Evolutionary conservation across 64 coral and sea anemone species (phyloP).

Genomic region (Porites australiensis): DNA sequence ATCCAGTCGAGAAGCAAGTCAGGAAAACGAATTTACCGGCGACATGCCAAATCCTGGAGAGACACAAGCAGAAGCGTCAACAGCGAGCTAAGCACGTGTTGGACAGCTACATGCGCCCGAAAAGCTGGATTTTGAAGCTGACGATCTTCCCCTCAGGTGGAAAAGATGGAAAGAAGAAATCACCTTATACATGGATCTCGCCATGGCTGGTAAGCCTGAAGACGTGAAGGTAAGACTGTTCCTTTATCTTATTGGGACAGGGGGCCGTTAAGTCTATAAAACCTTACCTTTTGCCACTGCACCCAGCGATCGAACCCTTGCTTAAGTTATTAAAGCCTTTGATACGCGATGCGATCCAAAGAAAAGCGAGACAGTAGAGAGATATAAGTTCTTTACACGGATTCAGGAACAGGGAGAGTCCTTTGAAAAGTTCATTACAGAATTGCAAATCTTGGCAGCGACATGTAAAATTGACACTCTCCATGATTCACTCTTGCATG

Average conservation of each 20-base stretch:
- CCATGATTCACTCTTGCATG: constrained; percentile 30
- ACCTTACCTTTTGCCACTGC: not conserved
- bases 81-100: not conserved
- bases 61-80: not conserved
- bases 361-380: constrained; percentile 22
- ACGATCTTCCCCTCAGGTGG: constrained; percentile 26
- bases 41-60: not conserved
- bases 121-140: constrained; percentile 5
- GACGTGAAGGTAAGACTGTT: constrained; percentile 67
- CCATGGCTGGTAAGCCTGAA: constrained; percentile 26
- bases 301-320: not conserved
- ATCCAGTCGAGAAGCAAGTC: not conserved
- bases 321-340: not conserved
- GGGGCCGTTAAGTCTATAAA: constrained; percentile 38
- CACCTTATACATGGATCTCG: constrained; percentile 61
- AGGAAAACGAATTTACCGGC: not conserved
- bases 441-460: constrained; percentile 28
- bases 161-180: constrained; percentile 75
- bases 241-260: constrained; percentile 44
- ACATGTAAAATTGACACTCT: constrained; percentile 43
- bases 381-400: constrained; percentile 49
- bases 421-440: constrained; percentile 41
- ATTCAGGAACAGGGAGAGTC: constrained; percentile 30
- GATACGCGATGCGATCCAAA: not conserved
- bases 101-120: not conserved